Evolutionary conservation across 2,797 vertebrate genomes (phyloP).

Genomic region (Nannoperca obscura): DNA sequence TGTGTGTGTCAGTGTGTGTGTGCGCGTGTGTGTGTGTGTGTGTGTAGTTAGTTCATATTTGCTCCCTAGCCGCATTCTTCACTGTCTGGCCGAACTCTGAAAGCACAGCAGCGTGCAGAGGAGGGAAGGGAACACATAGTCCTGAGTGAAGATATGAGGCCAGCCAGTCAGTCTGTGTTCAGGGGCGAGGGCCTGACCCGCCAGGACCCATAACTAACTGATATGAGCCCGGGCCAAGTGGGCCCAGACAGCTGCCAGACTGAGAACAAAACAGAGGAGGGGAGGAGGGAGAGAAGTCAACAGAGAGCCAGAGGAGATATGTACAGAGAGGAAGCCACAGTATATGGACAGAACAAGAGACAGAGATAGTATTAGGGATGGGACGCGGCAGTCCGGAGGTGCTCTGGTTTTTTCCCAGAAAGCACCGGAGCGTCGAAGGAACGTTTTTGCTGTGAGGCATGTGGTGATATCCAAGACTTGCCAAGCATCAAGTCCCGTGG

Average conservation of each 20-base stretch:
- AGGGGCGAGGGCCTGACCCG: constrained; percentile 76
- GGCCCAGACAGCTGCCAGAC: constrained; percentile 70
- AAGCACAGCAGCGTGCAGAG: constrained; percentile 68
- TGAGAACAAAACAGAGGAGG: constrained; percentile 61
- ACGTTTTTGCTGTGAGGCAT: constrained; percentile 48
- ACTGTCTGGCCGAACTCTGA: constrained; percentile 73
- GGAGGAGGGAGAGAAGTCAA: constrained; percentile 21
- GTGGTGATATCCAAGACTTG: constrained; percentile 57
- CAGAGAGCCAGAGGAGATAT: constrained; percentile 42
- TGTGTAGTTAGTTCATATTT: constrained; percentile 58
- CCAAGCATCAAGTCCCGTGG: constrained; percentile 48
- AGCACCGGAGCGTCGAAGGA: constrained; percentile 32
- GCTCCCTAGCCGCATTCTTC: constrained; percentile 72
- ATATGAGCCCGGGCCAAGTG: constrained; percentile 78
- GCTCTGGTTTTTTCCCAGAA: constrained; percentile 49
- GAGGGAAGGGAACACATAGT: constrained; percentile 79
- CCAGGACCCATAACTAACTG: constrained; percentile 81
- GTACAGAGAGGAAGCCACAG: constrained; percentile 46
- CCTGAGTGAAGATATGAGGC: constrained; percentile 76
- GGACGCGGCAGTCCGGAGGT: constrained; percentile 43
- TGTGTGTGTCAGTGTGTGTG: neutral
- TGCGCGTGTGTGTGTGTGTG: constrained; percentile 27
- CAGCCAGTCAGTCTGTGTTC: constrained; percentile 80
- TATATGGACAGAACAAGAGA: constrained; percentile 43
- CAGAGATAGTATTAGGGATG: constrained; percentile 41